Conservation (phyloP, 1,140 invertebrate genomes). For the Drosophila lowei region DNA sequence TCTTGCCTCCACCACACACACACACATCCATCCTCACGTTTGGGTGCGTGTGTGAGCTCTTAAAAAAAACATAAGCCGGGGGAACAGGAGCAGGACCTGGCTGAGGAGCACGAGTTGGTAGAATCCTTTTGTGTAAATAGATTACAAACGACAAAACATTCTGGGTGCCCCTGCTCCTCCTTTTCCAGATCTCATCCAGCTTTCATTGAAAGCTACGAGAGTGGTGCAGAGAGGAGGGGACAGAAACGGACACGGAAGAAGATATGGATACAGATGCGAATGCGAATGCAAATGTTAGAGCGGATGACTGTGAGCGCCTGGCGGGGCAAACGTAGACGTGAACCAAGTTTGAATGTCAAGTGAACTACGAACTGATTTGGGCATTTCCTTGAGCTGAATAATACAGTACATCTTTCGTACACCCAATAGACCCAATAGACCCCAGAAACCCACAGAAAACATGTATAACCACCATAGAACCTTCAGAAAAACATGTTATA, state of each 20-base stretch:
- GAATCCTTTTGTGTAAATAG: constrained; percentile 76
- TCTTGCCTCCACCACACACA: constrained; percentile 1
- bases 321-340: too few relatives aligned
- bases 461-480: too few relatives aligned
- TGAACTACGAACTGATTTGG: too few relatives aligned
- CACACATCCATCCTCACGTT: constrained; percentile 9
- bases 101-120: constrained; percentile 4
- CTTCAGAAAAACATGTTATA: too few relatives aligned
- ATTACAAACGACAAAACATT: constrained; percentile 82
- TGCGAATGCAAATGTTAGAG: too few relatives aligned
- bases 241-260: not conserved
- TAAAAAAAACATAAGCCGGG: constrained; percentile 66
- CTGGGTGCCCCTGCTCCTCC: constrained; percentile 22
- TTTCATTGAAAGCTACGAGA: constrained; percentile 1
- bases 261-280: too few relatives aligned
- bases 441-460: too few relatives aligned
- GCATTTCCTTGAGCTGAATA: too few relatives aligned
- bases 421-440: not conserved
- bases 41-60: constrained; percentile 46
- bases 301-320: too few relatives aligned
- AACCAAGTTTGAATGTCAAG: too few relatives aligned
- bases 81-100: not conserved
- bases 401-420: too few relatives aligned
- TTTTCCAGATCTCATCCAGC: not conserved
- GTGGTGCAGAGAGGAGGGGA: too few relatives aligned